A percentile compares a stretch with the other conserved stretches of the same genome.
These are phyloP conservation scores for Perca schrenkii DNA, from an alignment of 2,113 vertebrate species.

Conservation along the genomic window DNA sequence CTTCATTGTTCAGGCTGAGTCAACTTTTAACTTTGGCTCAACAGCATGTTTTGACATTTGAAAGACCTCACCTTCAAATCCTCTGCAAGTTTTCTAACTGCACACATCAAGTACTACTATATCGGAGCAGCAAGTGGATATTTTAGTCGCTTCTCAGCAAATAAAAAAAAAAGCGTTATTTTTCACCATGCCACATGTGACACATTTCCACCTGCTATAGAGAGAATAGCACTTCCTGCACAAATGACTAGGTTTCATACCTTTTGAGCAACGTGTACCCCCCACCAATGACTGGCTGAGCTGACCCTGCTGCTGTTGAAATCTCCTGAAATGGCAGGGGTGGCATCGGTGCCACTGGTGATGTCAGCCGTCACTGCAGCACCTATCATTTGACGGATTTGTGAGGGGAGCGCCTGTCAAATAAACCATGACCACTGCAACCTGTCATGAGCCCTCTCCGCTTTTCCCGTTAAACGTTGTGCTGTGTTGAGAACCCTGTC, in stretches of 20 bases:
- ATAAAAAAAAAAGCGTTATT: background rate
- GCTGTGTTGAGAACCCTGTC: constrained; percentile 68
- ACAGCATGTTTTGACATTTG: background rate
- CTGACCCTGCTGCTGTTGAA: constrained; percentile 13
- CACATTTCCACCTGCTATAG: background rate
- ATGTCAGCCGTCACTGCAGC: constrained; percentile 28
- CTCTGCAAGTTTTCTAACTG: background rate
- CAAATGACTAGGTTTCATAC: background rate
- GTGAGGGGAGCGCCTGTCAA: constrained; percentile 60
- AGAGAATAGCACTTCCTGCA: background rate
- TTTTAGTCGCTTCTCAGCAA: background rate
- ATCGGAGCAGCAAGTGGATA: background rate
- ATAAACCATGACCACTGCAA: constrained; percentile 73
- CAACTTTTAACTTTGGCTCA: no score
- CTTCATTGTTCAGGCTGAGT: no score
- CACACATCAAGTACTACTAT: background rate
- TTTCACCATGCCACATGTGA: background rate
- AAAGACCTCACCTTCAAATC: background rate
- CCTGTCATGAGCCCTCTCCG: constrained; percentile 60
- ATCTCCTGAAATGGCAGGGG: constrained; percentile 19
- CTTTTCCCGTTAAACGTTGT: constrained; percentile 52
- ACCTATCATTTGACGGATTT: constrained; percentile 22
- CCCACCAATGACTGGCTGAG: background rate
- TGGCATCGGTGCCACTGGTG: background rate
- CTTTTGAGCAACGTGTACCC: background rate